phyloP scores from a whole-genome alignment of 1,140 invertebrate species.

The Zophobas atratus region DNA sequence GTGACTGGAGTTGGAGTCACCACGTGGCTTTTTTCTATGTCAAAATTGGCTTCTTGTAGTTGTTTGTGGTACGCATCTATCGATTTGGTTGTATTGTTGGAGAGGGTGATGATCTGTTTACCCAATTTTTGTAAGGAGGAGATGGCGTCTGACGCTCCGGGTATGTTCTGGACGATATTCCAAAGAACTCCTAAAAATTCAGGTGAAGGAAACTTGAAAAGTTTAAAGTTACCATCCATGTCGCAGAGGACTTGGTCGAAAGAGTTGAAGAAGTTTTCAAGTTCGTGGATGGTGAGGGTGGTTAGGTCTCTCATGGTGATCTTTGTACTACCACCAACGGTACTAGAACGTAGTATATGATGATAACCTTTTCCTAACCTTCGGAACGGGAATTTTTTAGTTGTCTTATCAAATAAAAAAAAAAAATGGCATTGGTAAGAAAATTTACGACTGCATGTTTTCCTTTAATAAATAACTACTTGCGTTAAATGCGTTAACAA shows the following conservation, averaged over 20 bases:
- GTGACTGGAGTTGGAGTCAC: slow-evolving; percentile 54
- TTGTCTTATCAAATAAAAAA: no score
- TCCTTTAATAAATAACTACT: no score
- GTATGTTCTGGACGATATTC: slow-evolving; percentile 47
- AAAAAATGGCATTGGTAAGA: no score
- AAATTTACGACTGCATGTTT: no score
- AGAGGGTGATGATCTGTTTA: slow-evolving; percentile 62
- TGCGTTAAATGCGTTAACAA: no score
- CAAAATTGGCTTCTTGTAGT: slow-evolving; percentile 43
- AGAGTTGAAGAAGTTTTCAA: slow-evolving; percentile 26
- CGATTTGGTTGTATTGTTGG: slow-evolving; percentile 60
- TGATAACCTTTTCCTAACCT: no score
- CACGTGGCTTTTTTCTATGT: slow-evolving; percentile 42
- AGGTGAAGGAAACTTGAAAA: not conserved
- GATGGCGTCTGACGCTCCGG: slow-evolving; percentile 57
- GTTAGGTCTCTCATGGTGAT: slow-evolving; percentile 20
- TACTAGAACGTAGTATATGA: no score
- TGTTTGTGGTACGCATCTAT: slow-evolving; percentile 47
- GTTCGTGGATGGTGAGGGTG: not conserved
- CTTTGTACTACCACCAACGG: no score
- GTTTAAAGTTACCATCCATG: slow-evolving; percentile 28
- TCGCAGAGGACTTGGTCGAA: slow-evolving; percentile 40
- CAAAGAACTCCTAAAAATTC: slow-evolving; percentile 19
- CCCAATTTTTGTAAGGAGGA: slow-evolving; percentile 55
- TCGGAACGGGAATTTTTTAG: no score